Conservation (phyloP, 2,113 vertebrate genomes). For the Brachypodius melanocephalos region DNA sequence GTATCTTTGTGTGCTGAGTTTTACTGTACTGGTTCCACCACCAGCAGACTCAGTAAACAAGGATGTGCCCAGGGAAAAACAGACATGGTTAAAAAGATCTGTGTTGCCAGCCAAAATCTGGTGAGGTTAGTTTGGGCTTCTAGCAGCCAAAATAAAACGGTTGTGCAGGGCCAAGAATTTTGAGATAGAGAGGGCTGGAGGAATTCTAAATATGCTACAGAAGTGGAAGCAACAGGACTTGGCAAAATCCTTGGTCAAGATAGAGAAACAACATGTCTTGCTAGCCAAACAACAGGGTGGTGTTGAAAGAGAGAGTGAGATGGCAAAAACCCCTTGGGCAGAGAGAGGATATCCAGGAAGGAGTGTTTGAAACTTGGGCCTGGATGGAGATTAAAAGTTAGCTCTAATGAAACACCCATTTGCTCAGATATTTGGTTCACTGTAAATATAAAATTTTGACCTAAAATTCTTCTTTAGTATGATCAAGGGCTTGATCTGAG, state of each 20-base stretch:
- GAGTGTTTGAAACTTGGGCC: neutral
- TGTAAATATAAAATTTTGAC: neutral
- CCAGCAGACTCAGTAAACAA: constrained; percentile 25
- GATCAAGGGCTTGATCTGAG: neutral
- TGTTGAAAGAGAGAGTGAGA: constrained; percentile 30
- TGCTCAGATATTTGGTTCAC: neutral
- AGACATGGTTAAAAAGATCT: constrained; percentile 26
- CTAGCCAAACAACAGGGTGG: constrained; percentile 26
- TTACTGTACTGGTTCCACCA: constrained; percentile 1
- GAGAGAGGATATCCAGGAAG: constrained; percentile 45
- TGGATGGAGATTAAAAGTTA: constrained; percentile 32
- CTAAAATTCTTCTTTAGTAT: neutral
- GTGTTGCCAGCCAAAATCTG: constrained; percentile 19
- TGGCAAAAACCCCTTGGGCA: constrained; percentile 46
- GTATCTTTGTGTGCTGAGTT: neutral
- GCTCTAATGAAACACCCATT: neutral
- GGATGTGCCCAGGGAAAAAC: constrained; percentile 39
- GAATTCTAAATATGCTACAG: constrained; percentile 63
- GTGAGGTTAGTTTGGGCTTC: constrained; percentile 38
- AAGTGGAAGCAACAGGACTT: constrained; percentile 56
- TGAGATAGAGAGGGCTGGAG: constrained; percentile 14
- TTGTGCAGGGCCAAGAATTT: constrained; percentile 51
- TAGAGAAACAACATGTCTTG: neutral
- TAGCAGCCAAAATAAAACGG: constrained; percentile 54
- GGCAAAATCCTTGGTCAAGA: constrained; percentile 41